Base-by-base conservation (phyloP, 2,113 vertebrate species). In the Gymnogyps californianus region DNA sequence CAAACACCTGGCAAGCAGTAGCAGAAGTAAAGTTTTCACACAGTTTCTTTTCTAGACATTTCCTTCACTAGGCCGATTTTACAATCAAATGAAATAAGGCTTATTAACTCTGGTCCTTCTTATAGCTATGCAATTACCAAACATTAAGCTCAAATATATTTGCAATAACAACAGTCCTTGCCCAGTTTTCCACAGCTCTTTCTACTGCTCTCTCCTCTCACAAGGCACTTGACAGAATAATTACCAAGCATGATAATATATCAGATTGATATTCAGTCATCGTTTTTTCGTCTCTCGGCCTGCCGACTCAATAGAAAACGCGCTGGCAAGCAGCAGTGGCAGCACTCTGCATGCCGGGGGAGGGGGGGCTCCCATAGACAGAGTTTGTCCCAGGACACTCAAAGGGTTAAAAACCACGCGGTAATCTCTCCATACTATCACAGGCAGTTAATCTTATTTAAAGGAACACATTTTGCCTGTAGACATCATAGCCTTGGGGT, bases 391-490 rank as follows among this genome's bases (percentile, higher is more conserved):
- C 40, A 67, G 69, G 70, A 70, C 46, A 34, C 49, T 72, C 26
- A 42, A 55, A 72, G 91, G 34, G 91, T 93, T 97, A 96, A 95
- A 90, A 61, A 6, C 5, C 59, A 51, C 55, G 21, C 0, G 2
- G 16, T 7, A 72, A 67, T 66, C 70, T 80, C 78, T 54, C 71
- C 71, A 10, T 16, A 25, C 58, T 62, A 85, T 88, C 89, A 24
- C 28, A 62, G 67, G 75, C 78, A 93, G 46, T 87, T 91, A 83
- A 91, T 86, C 77, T 85, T 25, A 62, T 78, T 93, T 90, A 74
- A 88, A 94, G 75, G 96, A 97, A 94, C 94, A 96, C 59, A 52
- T 94, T 96, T 94, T 80, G 94, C 97, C 94, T 36, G 59, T 2
- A 93, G 94, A 72, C 89, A 83, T 58, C 49, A 38, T 40, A 90